Evolutionary conservation across 1,140 invertebrate genomes (phyloP), one percentile per base, ranked within the genome.

Genomic region (Cryptotermes secundus): DNA sequence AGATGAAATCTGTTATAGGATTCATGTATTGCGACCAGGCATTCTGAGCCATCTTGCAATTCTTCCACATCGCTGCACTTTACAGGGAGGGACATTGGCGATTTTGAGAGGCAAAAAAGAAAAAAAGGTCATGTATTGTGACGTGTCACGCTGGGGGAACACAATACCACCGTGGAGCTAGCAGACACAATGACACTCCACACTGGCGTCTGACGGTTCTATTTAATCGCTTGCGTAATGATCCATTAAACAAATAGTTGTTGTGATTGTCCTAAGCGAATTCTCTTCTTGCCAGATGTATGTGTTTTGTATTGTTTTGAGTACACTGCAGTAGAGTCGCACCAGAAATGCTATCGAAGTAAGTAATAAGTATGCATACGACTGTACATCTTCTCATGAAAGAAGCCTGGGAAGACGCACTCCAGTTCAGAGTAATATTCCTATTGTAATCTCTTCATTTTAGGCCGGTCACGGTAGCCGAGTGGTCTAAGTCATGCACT

Each of bases 191-290:
- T 72, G 3, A n/a, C 26, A 31, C 59, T 10, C 59, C 26, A 72
- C 31, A 12, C 10, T 31, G 59, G 59, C n/a, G 26, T 26, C n/a
- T 31, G 14, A n/a, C n/a, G 59, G 59, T 26, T 72, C 59, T 72
- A 72, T 72, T 72, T 72, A 72, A 72, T 72, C 59, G 59, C 59
- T 72, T 72, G 59, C 59, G n/a, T n/a, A 72, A 72, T 72, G n/a
- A 72, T 72, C 59, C 59, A 72, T 72, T 72, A 31, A 72, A 72
- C 59, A 72, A 72, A 72, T 72, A 72, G 31, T 26, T 59, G 53
- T n/a, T 72, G 59, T 72, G 59, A 72, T 72, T 72, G n/a, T 31
- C n/a, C 59, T 31, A 72, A 14, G 26, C 59, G n/a, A 72, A 49
- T 49, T 22, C 45, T 49, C 45, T 16, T 49, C 3, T 49, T 49